Conservation (phyloP, 2,888 invertebrate genomes). For the Julus scandinavius region DNA sequence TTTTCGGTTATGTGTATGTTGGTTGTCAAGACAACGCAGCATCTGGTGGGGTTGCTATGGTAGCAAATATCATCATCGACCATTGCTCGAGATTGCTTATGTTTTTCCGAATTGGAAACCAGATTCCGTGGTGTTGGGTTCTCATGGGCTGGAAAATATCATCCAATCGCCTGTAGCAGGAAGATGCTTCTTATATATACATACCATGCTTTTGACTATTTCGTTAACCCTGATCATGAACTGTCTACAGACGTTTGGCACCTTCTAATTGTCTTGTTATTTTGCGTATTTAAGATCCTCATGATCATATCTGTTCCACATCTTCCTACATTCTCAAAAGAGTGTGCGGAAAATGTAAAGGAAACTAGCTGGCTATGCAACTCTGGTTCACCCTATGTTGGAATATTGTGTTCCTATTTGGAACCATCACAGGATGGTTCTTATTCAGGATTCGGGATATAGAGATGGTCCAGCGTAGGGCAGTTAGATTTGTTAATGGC, state of each 20-base stretch:
- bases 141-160: not conserved
- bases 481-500: too few species aligned
- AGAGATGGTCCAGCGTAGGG: too few species aligned
- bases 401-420: too few species aligned
- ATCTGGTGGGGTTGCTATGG: constrained; percentile 11
- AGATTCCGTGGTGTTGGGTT: constrained; percentile 28
- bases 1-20: not conserved
- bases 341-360: too few species aligned
- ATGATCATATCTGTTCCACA: not conserved
- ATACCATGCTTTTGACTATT: not conserved
- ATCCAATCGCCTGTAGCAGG: not conserved
- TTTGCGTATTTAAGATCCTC: too few species aligned
- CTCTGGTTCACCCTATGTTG: too few species aligned
- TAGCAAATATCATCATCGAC: constrained; percentile 36
- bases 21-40: constrained; percentile 24
- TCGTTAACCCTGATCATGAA: not conserved
- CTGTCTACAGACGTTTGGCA: not conserved
- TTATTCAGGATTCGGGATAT: too few species aligned
- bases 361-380: too few species aligned
- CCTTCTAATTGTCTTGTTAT: not conserved
- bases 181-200: not conserved
- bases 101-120: constrained; percentile 11
- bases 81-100: not conserved
- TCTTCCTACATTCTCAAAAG: not conserved
- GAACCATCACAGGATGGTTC: too few species aligned